Percentiles rank a stretch among this genome's conserved stretches.
Evolutionary conservation across 2,113 vertebrate species (phyloP).

Genomic region (Eulemur rufifrons): DNA sequence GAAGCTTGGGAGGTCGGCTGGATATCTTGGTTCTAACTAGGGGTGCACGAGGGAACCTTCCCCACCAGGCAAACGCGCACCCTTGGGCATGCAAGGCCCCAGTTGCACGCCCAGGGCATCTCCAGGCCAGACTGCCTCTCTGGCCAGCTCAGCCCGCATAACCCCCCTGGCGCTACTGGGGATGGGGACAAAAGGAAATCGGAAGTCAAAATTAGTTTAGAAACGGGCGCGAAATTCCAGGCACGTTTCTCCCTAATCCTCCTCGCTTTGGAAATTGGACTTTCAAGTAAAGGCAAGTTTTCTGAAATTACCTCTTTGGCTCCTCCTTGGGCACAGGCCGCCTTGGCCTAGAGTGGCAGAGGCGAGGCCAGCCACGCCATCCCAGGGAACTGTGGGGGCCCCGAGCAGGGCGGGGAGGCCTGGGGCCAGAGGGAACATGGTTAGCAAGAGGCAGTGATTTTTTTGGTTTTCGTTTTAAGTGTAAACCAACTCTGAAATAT

Average conservation of each 20-base stretch:
- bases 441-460: slow-evolving; percentile 87
- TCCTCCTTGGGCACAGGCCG: slow-evolving; percentile 75
- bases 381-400: background rate
- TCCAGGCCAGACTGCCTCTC: background rate
- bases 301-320: slow-evolving; percentile 80
- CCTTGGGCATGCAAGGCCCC: background rate
- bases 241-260: slow-evolving; percentile 78
- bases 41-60: background rate
- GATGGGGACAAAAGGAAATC: slow-evolving; percentile 69
- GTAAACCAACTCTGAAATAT: slow-evolving; percentile 84
- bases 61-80: background rate
- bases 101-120: background rate
- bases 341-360: background rate
- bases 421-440: slow-evolving; percentile 86
- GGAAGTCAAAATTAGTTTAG: slow-evolving; percentile 82
- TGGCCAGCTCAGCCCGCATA: background rate
- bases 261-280: slow-evolving; percentile 79
- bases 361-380: background rate
- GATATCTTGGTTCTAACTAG: background rate
- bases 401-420: background rate
- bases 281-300: slow-evolving; percentile 88
- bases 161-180: background rate
- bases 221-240: slow-evolving; percentile 80
- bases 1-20: background rate
- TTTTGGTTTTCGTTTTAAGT: slow-evolving; percentile 90